A percentile compares a stretch with the other conserved stretches of the same genome.
These are phyloP conservation scores for Amphiprion clarkii DNA, from an alignment of 2,797 vertebrate species.

Conservation along the genomic window DNA sequence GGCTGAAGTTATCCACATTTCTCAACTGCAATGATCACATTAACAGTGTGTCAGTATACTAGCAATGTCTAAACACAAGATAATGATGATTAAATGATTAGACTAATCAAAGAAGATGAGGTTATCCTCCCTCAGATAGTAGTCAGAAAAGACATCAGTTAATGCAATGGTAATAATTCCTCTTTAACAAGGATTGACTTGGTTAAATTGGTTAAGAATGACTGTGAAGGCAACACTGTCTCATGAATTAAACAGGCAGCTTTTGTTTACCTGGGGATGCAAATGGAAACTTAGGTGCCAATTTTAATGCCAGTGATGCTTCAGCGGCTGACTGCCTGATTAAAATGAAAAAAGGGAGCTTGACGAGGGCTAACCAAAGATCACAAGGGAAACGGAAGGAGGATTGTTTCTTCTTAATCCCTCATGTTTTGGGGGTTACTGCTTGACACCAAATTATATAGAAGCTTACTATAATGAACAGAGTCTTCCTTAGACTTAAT, in stretches of 20 bases:
- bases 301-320: conserved; percentile 54
- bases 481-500: neutral
- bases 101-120: neutral
- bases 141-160: conserved; percentile 13
- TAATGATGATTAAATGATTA: neutral
- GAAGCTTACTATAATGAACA: conserved; percentile 3
- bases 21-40: too few relatives aligned
- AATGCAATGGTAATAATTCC: conserved; percentile 23
- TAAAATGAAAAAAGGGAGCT: conserved; percentile 31
- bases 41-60: too few relatives aligned
- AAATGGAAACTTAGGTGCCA: conserved; percentile 62
- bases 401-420: conserved; percentile 32
- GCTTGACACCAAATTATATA: conserved; percentile 17
- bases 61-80: neutral
- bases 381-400: conserved; percentile 18
- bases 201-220: conserved; percentile 31
- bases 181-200: neutral
- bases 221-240: conserved; percentile 47
- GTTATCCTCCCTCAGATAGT: conserved; percentile 6
- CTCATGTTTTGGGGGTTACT: conserved; percentile 9
- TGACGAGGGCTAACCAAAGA: neutral
- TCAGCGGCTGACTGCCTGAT: conserved; percentile 38
- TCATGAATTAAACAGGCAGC: conserved; percentile 68
- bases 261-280: conserved; percentile 66
- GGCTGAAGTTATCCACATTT: too few relatives aligned